Evolutionary conservation across 1,140 invertebrate species (phyloP).

Genomic region (Arctopsyche grandis): DNA sequence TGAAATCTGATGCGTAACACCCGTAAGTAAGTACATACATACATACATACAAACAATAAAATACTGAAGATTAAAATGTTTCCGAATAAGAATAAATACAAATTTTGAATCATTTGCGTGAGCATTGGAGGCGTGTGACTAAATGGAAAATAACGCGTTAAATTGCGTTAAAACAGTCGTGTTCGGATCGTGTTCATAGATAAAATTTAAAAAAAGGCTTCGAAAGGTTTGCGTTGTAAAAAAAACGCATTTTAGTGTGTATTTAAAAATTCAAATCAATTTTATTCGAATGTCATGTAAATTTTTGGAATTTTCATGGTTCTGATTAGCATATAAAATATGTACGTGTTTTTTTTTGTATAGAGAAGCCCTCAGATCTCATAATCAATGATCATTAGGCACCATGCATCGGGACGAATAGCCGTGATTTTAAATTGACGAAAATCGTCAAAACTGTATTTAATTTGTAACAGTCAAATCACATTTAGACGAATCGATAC

Average conservation of each 20-base stretch:
- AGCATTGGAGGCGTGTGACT: neutral
- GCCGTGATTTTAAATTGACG: neutral
- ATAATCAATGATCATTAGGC: constrained; percentile 26
- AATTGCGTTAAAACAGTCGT: constrained; percentile 14
- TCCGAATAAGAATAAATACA: neutral
- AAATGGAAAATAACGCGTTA: constrained; percentile 25
- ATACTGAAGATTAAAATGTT: no score
- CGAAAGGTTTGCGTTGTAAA: no score
- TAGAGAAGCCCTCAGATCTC: constrained; percentile 6
- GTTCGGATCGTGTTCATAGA: neutral
- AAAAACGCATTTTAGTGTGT: no score
- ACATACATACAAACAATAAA: no score
- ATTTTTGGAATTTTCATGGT: no score
- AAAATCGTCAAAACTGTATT: neutral
- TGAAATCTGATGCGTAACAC: no score
- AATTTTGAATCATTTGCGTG: neutral
- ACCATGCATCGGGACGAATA: neutral
- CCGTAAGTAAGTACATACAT: no score
- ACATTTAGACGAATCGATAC: neutral
- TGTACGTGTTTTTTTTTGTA: neutral
- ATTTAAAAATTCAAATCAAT: no score
- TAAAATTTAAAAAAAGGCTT: neutral
- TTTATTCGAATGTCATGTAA: no score
- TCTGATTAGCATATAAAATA: no score
- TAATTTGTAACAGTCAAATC: neutral